A percentile compares a stretch with the other conserved stretches of the same genome.
Evolutionary conservation across 2,888 invertebrate species (phyloP).

Genomic region (Celastrina argiolus): DNA sequence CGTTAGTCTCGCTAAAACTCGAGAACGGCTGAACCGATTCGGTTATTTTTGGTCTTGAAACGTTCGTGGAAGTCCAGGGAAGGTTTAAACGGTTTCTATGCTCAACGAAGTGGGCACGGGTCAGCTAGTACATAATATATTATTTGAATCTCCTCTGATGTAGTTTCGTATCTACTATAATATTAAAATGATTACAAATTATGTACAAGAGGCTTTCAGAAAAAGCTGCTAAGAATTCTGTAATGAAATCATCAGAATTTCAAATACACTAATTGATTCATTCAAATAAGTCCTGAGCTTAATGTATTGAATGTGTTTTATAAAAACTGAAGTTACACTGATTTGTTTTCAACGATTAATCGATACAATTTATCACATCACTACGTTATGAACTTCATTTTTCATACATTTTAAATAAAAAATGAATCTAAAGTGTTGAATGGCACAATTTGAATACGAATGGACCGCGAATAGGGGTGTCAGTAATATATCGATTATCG

Average conservation of each 20-base stretch:
- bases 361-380: not conserved
- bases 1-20: no score
- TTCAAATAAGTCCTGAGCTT: not conserved
- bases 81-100: no score
- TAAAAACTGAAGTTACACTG: not conserved
- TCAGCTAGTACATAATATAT: no score
- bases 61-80: no score
- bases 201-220: not conserved
- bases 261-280: not conserved
- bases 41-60: no score
- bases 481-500: constrained; percentile 33
- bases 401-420: not conserved
- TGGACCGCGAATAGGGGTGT: constrained; percentile 32
- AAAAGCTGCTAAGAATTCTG: not conserved
- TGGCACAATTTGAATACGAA: not conserved
- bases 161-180: no score
- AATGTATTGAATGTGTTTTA: not conserved
- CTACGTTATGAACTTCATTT: not conserved
- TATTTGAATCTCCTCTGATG: no score
- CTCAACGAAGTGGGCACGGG: no score
- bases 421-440: not conserved
- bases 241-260: not conserved
- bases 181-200: not conserved
- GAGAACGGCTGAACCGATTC: no score
- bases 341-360: not conserved